These are phyloP conservation scores for Chitala chitala DNA, from an alignment of 2,113 vertebrate species.

Conservation along the genomic window DNA sequence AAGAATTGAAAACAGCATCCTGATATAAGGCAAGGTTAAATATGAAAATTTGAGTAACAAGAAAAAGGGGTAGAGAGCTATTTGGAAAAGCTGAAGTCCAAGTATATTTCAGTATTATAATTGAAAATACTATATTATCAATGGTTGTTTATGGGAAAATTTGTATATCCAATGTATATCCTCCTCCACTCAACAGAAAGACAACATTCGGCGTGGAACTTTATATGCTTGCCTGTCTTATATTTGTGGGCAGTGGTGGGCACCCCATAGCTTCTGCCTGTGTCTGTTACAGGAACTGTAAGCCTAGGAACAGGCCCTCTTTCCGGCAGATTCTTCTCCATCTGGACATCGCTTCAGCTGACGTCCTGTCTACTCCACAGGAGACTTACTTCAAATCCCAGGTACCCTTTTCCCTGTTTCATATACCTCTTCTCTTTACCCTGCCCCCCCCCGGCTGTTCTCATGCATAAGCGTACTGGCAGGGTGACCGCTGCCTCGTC, in stretches of 20 bases:
- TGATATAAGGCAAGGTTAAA: too few relatives aligned
- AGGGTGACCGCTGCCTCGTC: not conserved
- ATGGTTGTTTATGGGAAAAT: too few relatives aligned
- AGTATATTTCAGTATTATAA: too few relatives aligned
- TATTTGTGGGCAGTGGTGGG: not conserved
- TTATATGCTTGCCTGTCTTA: too few relatives aligned
- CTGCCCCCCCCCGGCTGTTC: not conserved
- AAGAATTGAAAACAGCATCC: too few relatives aligned
- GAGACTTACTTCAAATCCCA: slow-evolving; percentile 96
- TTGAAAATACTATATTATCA: too few relatives aligned
- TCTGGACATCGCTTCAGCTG: slow-evolving; percentile 90
- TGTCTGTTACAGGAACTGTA: slow-evolving; percentile 76
- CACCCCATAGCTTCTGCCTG: not conserved
- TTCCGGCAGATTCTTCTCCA: slow-evolving; percentile 94
- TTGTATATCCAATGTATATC: too few relatives aligned
- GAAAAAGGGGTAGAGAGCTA: too few relatives aligned
- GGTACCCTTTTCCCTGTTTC: slow-evolving; percentile 40
- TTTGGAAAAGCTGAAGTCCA: too few relatives aligned
- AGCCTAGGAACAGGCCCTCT: slow-evolving; percentile 88
- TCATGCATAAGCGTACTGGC: not conserved
- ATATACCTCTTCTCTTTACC: not conserved
- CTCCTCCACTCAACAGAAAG: too few relatives aligned
- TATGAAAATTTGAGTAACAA: too few relatives aligned
- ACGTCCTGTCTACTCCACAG: slow-evolving; percentile 88
- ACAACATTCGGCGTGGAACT: too few relatives aligned